phyloP scores from a whole-genome alignment of 1,140 invertebrate genomes.

The Semibalanus balanoides region DNA sequence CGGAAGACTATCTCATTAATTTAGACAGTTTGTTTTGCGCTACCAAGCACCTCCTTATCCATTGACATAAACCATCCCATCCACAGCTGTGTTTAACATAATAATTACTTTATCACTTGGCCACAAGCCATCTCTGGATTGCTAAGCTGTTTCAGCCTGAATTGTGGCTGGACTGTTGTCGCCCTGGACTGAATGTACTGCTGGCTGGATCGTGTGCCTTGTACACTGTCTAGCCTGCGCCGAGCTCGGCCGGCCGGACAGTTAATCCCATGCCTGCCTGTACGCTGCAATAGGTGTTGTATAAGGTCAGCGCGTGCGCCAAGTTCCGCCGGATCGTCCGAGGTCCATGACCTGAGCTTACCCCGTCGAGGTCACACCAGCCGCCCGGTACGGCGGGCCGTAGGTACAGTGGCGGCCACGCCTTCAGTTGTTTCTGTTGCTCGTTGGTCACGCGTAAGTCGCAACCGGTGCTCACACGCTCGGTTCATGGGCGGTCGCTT shows the following conservation, averaged over 20 bases:
- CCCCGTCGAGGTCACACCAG: not conserved
- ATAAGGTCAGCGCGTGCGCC: not conserved
- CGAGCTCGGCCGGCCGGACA: not conserved
- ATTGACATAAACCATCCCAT: no score
- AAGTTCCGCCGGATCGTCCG: not conserved
- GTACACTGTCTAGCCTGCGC: not conserved
- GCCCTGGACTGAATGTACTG: no score
- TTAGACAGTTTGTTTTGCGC: no score
- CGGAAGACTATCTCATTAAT: no score
- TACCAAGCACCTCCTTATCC: no score
- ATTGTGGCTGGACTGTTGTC: no score
- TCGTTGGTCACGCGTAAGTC: not conserved
- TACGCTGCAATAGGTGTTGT: not conserved
- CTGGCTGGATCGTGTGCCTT: not conserved
- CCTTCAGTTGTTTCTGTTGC: not conserved
- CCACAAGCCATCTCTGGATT: no score
- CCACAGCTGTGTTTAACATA: no score
- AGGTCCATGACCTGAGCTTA: not conserved
- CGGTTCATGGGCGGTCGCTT: no score
- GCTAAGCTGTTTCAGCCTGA: no score
- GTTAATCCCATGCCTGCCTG: not conserved
- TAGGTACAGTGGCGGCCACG: not conserved
- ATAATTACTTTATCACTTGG: no score
- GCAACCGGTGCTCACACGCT: not conserved
- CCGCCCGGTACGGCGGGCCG: not conserved